Percentiles rank a stretch among this genome's conserved stretches.
Conservation (phyloP, 2,797 vertebrate genomes). For the Dendrocincla tyrannina region DNA sequence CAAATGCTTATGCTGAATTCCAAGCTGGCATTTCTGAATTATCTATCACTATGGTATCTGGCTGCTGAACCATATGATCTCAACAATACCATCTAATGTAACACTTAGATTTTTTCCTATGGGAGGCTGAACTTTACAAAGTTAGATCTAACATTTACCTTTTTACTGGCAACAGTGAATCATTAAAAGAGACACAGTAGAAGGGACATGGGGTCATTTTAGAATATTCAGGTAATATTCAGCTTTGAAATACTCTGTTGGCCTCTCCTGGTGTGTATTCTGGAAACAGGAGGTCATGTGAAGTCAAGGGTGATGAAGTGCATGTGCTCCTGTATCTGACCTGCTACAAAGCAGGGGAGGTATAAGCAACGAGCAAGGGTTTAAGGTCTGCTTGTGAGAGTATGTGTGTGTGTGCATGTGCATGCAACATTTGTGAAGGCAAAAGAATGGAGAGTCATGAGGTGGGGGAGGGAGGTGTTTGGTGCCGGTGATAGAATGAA, state of each 20-base stretch:
- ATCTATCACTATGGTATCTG: neutral
- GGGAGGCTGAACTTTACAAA: neutral
- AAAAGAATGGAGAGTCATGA: neutral
- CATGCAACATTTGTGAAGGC: neutral
- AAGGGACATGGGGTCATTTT: neutral
- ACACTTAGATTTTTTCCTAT: neutral
- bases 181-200: neutral
- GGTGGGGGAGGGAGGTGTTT: neutral
- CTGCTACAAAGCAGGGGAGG: neutral
- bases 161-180: neutral
- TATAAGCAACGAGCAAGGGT: neutral
- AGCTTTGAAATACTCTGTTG: neutral
- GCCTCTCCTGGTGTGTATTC: neutral
- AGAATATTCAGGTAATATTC: neutral
- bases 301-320: conserved; percentile 39
- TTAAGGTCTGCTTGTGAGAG: neutral
- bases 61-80: neutral
- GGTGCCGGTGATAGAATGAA: conserved; percentile 15
- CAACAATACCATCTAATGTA: neutral
- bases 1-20: neutral
- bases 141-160: neutral
- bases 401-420: neutral
- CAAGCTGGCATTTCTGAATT: conserved; percentile 3
- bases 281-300: neutral
- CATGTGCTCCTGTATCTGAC: neutral